These are phyloP conservation scores for Gila robusta DNA, from an alignment of 2,797 vertebrate species.

Conservation along the genomic window DNA sequence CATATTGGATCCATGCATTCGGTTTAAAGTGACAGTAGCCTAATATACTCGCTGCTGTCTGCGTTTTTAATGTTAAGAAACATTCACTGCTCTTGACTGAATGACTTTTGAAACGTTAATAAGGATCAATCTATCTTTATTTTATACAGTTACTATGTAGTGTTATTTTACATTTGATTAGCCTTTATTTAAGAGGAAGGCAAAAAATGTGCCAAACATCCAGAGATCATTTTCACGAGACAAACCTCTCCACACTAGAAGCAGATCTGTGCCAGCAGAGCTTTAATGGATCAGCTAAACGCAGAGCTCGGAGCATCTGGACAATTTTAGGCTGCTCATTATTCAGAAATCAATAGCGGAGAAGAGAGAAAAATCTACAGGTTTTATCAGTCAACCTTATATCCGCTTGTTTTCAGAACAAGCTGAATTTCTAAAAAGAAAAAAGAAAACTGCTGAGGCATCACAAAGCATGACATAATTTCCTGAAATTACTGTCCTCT, in stretches of 20 bases:
- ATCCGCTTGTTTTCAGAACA: conserved; percentile 40
- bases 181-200: neutral
- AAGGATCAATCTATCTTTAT: too few relatives aligned
- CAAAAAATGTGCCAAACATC: neutral
- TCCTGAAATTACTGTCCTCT: conserved; percentile 42
- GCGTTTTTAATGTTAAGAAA: too few relatives aligned
- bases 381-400: conserved; percentile 43
- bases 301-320: conserved; percentile 29
- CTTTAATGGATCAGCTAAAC: conserved; percentile 40
- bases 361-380: conserved; percentile 15
- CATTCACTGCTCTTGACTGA: too few relatives aligned
- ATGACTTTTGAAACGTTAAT: too few relatives aligned
- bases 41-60: too few relatives aligned
- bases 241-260: neutral
- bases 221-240: conserved; percentile 3
- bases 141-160: too few relatives aligned
- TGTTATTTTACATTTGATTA: too few relatives aligned
- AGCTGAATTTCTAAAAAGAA: neutral
- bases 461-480: conserved; percentile 44
- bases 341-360: conserved; percentile 63
- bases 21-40: too few relatives aligned
- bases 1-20: too few relatives aligned
- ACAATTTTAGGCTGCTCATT: conserved; percentile 56
- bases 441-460: conserved; percentile 45
- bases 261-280: conserved; percentile 22